Percentiles rank a stretch among this genome's conserved stretches.
These are phyloP conservation scores for Pontoporia blainvillei DNA, from an alignment of 2,113 vertebrate species.

Conservation along the genomic window DNA sequence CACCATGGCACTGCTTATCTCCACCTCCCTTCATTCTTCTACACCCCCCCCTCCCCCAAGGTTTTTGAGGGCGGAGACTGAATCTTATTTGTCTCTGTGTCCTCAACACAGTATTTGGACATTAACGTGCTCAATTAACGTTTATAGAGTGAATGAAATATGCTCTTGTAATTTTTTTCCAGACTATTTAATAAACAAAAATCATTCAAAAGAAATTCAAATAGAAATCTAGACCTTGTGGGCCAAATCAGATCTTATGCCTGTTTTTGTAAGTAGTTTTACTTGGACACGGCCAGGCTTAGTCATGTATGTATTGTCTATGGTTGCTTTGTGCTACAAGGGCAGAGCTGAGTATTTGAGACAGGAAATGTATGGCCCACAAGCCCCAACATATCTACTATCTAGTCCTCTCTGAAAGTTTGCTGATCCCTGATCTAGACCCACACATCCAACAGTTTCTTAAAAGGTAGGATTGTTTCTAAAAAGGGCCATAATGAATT, in stretches of 20 bases:
- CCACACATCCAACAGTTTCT: not conserved
- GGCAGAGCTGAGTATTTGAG: not conserved
- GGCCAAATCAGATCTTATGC: not conserved
- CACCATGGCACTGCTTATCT: not conserved
- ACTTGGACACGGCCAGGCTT: not conserved
- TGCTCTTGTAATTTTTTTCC: not conserved
- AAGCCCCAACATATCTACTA: not conserved
- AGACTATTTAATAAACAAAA: not conserved
- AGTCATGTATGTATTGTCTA: not conserved
- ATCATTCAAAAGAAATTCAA: not conserved
- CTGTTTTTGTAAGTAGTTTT: not conserved
- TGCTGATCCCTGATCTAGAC: not conserved
- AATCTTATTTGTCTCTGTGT: not conserved
- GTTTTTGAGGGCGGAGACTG: not conserved
- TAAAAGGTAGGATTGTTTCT: not conserved
- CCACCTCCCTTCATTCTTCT: too few relatives aligned
- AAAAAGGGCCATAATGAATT: not conserved
- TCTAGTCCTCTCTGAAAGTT: not conserved
- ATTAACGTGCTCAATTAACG: not conserved
- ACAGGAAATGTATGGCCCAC: not conserved
- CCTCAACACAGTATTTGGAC: not conserved
- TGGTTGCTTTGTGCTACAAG: not conserved
- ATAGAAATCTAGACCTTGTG: not conserved
- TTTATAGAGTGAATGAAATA: not conserved
- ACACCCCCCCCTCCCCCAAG: not conserved